These are phyloP conservation scores for Aradus depressus DNA, from an alignment of 2,888 invertebrate genomes.

Conservation along the genomic window DNA sequence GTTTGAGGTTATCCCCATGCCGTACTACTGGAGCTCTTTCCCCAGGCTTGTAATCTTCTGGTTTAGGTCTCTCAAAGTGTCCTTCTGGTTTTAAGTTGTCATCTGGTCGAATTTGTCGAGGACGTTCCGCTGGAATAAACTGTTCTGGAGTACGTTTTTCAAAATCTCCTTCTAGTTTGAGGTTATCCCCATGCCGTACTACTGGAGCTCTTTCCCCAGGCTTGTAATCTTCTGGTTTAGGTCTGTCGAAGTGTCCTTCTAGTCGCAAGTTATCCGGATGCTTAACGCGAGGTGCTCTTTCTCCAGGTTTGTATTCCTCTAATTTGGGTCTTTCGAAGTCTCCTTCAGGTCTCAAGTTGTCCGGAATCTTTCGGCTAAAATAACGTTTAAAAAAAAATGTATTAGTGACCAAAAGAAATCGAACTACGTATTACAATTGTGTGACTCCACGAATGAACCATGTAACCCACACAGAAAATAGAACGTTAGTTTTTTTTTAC, in stretches of 20 bases:
- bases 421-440: too few relatives aligned
- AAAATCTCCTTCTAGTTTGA: slow-evolving; percentile 42
- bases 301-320: slow-evolving; percentile 37
- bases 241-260: slow-evolving; percentile 46
- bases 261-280: slow-evolving; percentile 41
- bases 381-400: too few relatives aligned
- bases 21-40: slow-evolving; percentile 41
- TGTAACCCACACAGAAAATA: too few relatives aligned
- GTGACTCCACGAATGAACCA: too few relatives aligned
- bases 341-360: slow-evolving; percentile 46
- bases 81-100: slow-evolving; percentile 43
- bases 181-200: slow-evolving; percentile 42
- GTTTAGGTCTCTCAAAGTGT: slow-evolving; percentile 38
- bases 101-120: slow-evolving; percentile 37
- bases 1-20: slow-evolving; percentile 45
- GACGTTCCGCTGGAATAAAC: slow-evolving; percentile 39
- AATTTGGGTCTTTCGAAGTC: slow-evolving; percentile 39
- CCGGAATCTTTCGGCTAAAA: slow-evolving; percentile 37
- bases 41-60: slow-evolving; percentile 41
- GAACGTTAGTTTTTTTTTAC: too few relatives aligned
- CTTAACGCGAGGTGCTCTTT: slow-evolving; percentile 43
- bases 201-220: slow-evolving; percentile 42
- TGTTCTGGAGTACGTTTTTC: slow-evolving; percentile 32
- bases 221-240: slow-evolving; percentile 30
- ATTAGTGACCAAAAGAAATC: too few relatives aligned